Evolutionary conservation across 64 coral and sea anemone species (phyloP), one percentile per base, ranked within the genome.

Genomic region (Platygyra sinensis): DNA sequence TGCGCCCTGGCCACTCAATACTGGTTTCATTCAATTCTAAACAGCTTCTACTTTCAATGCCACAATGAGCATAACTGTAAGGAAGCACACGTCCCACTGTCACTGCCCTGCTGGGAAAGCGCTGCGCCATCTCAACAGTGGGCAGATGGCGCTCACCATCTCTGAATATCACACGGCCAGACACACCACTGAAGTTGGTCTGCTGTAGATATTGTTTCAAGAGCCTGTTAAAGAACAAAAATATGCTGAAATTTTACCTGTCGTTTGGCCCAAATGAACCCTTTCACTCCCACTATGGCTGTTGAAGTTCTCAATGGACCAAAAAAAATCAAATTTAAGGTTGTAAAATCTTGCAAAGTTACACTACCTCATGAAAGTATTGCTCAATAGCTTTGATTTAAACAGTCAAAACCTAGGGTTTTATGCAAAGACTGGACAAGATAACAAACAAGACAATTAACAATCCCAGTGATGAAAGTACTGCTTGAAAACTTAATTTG

Each of bases 161-260:
- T 28, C 77, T 92, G 38, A 95, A 95, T 6, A 82, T 72, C 7
- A 95, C 94, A 59, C 61, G 90, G 5, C 94, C 94, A 50, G 94
- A 95, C 33, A 88, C 89, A 46, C 94, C 94, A 72, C 69, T 95
- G 51, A 95, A 95, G 72, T 95, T 95, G 50, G 90, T 87, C 31
- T 95, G 67, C 32, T 95, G 94, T n/a, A 95, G 83, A 24, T 69
- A 85, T n/a, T 9, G 29, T 31, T 92, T 95, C n/a, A 95, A 50
- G 27, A 80, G 90, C 46, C 94, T 95, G 39, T 61, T 22, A 77
- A 67, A 65, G 8, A 83, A 55, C 15, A 39, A 77, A 13, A 4
- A 61, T 4, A 32, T 16, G 16, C 7, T 27, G 18, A 67, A 25
- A 25, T 67, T 8, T 0, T 67, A 67, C 8, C 16, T 24, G 24